Conservation (phyloP, 1,140 invertebrate genomes). For the Vanessa atalanta region DNA sequence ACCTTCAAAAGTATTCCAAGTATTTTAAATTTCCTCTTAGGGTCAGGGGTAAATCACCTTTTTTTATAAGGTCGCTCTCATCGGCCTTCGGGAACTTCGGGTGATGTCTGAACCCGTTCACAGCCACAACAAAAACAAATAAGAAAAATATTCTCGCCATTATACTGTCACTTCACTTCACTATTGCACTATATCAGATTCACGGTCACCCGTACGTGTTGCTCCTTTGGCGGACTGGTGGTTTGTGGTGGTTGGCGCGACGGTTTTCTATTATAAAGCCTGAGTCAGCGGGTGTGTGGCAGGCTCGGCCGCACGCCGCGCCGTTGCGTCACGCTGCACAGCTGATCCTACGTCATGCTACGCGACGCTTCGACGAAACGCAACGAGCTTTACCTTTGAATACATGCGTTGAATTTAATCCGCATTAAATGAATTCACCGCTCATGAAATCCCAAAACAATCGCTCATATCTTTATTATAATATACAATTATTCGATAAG, state of each 20-base stretch:
- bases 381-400: neutral
- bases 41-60: slow-evolving; percentile 48
- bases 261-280: slow-evolving; percentile 69
- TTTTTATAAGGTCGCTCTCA: slow-evolving; percentile 51
- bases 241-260: slow-evolving; percentile 52
- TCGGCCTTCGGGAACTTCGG: slow-evolving; percentile 65
- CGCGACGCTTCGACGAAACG: slow-evolving; percentile 21
- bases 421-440: slow-evolving; percentile 17
- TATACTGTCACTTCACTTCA: slow-evolving; percentile 47
- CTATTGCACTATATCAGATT: slow-evolving; percentile 25
- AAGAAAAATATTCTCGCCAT: slow-evolving; percentile 62
- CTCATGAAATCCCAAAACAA: neutral
- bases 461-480: neutral
- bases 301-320: slow-evolving; percentile 37
- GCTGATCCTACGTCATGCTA: slow-evolving; percentile 52
- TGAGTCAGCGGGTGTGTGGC: slow-evolving; percentile 56
- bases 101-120: slow-evolving; percentile 52
- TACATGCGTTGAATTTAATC: neutral
- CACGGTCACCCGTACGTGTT: slow-evolving; percentile 54
- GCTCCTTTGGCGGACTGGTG: slow-evolving; percentile 54
- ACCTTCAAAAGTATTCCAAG: neutral
- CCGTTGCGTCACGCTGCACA: slow-evolving; percentile 56
- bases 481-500: no score
- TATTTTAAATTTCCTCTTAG: neutral
- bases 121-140: slow-evolving; percentile 54